Base-by-base conservation (phyloP, 1,140 invertebrate genomes). In the Monochamus saltuarius region DNA sequence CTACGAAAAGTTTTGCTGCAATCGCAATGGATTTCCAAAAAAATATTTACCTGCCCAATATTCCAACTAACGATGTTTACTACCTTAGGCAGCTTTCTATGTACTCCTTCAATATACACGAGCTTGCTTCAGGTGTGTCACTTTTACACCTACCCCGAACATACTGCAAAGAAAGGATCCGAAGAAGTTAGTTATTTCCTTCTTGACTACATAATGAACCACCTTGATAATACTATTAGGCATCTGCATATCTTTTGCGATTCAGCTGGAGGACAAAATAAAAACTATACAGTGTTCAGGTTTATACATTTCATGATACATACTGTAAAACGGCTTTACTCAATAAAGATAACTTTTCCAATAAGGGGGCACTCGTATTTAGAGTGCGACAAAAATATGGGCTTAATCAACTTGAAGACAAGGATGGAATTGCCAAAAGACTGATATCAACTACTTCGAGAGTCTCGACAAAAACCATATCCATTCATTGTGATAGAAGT, bases 211-310 rank as follows among this genome's bases (percentile, higher is more conserved):
- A 35, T 71, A 40, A 43, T 47, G 58, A 65, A 62, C 37, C 29
- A 62, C 7, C n/a, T 71, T 14, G 59, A 66, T 14, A 57, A 6
- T 14, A n/a, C 46, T 11, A 50, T 65, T 13, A 62, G 49, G 53
- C 14, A 58, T 45, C 43, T 72, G 7, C 11, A 60, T 40, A 67
- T 68, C 37, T 69, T 66, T 57, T 71, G 68, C 57, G 65, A 71
- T 46, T 72, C 71, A 7, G 65, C 53, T 53, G 61, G 55, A 34
- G 69, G 65, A 8, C 68, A 70, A 56, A 72, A 74, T 63, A 72
- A 73, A 45, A 71, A 73, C 55, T 69, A 60, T 56, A 71, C 60
- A 4, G 36, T 69, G n/a, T 62, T 72, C 54, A 59, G 63, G 4
- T 61, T 39, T 39, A 4, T 61, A 4, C 58, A 61, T 34, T 38